Evolutionary conservation across 2,888 invertebrate genomes (phyloP), one percentile per base, ranked within the genome.

Genomic region (Agriopis marginaria): DNA sequence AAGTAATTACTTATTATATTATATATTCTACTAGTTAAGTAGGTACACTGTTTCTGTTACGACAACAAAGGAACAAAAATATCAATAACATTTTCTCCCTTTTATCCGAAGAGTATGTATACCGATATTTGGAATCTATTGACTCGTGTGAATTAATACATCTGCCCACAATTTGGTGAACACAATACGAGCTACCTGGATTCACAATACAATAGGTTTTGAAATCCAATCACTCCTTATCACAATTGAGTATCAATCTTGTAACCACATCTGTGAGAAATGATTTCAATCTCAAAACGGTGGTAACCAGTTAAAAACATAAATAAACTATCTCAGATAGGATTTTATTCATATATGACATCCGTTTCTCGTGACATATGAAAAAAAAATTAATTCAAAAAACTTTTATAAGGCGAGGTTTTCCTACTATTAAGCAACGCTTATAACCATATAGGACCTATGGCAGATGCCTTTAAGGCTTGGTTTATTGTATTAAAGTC

Each of bases 71-170:
- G 54, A 72, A 76, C 60, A 69, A 63, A 73, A 71, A 73, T 68
- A 76, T 62, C 63, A 66, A 59, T 62, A 56, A 66, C 64, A 72
- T 71, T 68, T 75, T 64, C 71, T 69, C 63, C 55, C 69, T 66
- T 70, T 12, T 32, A 32, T 32, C 3, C 32, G 67, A 59, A 68
- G 7, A 66, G 40, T 65, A 63, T 44, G 75, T 75, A 70, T 60
- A 59, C 23, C 74, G 76, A 76, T 79, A 75, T 79, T 77, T 75
- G 66, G 71, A 77, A 71, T 78, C 77, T 81, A 79, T 78, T 78
- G 77, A 75, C 70, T 79, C 78, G 80, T 83, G 82, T 74, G 79
- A 83, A 82, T 76, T 62, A 69, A 72, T 71, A 66, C 65, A 72
- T 65, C 66, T 71, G 70, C 51, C 42, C 63, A 63, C 44, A 55